phyloP scores from a whole-genome alignment of 2,113 vertebrate species.

The Cryptotis parvus region DNA sequence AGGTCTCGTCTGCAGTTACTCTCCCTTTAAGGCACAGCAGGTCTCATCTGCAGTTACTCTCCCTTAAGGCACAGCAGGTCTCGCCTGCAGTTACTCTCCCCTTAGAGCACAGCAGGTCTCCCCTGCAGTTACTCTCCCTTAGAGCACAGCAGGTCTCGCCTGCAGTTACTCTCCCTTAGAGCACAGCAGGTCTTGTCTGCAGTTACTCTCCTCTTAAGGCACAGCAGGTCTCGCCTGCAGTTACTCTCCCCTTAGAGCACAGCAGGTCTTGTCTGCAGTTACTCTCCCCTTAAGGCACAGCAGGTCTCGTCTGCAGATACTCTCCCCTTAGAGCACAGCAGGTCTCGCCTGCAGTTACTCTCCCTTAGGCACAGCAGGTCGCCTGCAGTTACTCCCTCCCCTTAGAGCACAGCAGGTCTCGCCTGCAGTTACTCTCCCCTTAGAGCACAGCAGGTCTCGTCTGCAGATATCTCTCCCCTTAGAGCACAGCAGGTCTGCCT shows the following conservation, averaged over 20 bases:
- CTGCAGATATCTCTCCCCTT: fast-evolving
- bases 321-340: neutral
- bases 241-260: fast-evolving
- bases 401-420: neutral
- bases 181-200: neutral
- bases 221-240: neutral
- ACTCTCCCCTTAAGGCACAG: neutral
- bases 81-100: neutral
- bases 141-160: neutral
- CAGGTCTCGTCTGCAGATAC: neutral
- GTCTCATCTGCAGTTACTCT: neutral
- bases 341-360: neutral
- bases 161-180: fast-evolving
- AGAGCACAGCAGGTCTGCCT: neutral
- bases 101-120: neutral
- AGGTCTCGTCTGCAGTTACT: neutral
- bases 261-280: neutral
- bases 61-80: neutral
- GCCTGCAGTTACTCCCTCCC: neutral
- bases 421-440: neutral
- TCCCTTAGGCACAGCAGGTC: neutral
- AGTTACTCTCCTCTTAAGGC: fast-evolving
- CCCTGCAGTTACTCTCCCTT: neutral
- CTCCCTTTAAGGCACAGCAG: neutral
- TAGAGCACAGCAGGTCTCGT: neutral